Conservation (phyloP, 92 coral and sea anemone genomes). For the Pocillopora meandrina region DNA sequence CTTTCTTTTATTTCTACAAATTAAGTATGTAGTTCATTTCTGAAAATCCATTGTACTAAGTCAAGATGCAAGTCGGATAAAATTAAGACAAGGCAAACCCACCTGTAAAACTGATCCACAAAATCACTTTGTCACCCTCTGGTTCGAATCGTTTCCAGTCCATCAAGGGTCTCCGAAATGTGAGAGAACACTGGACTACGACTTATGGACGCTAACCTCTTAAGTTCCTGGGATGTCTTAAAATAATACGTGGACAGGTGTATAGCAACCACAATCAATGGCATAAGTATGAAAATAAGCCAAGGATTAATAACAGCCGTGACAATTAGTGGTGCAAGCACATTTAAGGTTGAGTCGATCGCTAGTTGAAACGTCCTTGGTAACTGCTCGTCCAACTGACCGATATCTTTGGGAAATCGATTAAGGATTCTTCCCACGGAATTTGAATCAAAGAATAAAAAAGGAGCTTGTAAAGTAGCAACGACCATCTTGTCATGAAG, state of each 20-base stretch:
- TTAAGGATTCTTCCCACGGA: slow-evolving; percentile 9
- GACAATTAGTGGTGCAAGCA: neutral
- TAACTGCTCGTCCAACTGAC: slow-evolving; percentile 3
- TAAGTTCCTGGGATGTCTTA: slow-evolving; percentile 6
- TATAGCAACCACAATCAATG: neutral
- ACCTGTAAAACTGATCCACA: too few species aligned
- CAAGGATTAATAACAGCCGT: slow-evolving; percentile 8
- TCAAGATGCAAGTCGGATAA: too few species aligned
- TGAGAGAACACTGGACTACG: slow-evolving; percentile 27
- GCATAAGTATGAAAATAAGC: neutral
- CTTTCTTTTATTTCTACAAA: too few species aligned
- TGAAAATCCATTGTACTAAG: too few species aligned
- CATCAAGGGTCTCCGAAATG: neutral
- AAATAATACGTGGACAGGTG: slow-evolving; percentile 9
- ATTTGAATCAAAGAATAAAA: neutral
- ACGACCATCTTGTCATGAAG: slow-evolving; percentile 23
- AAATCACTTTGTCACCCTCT: too few species aligned
- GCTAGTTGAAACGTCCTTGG: neutral
- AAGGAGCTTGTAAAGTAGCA: slow-evolving; percentile 11
- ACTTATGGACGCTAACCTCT: slow-evolving; percentile 19
- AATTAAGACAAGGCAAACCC: too few species aligned
- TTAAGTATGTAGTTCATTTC: too few species aligned
- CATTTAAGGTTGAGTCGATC: neutral
- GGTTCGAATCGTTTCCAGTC: too few species aligned
- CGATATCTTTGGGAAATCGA: slow-evolving; percentile 13